Percentiles rank a stretch among this genome's conserved stretches.
Evolutionary conservation across 2,888 invertebrate genomes (phyloP).

Genomic region (Podabrus alpinus): DNA sequence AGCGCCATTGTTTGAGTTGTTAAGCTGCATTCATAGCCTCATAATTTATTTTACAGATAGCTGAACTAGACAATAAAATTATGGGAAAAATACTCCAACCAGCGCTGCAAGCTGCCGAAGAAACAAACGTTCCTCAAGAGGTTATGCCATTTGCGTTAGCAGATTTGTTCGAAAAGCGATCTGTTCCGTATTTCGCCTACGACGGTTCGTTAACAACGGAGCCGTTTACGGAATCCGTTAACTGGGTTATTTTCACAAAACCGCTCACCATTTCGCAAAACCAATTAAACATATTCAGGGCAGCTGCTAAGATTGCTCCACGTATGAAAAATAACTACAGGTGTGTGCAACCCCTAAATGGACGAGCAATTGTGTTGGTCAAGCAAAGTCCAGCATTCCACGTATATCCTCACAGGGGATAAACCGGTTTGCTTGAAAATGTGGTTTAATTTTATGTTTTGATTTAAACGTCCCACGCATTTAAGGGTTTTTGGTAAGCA

Average conservation of each 20-base stretch:
- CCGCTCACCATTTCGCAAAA: not conserved
- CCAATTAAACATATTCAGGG: not conserved
- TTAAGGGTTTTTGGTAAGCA: not conserved
- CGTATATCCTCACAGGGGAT: not conserved
- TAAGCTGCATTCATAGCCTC: not conserved
- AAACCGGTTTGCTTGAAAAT: no score
- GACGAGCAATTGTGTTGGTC: not conserved
- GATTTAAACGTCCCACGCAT: no score
- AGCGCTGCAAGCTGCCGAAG: not conserved
- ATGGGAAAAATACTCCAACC: not conserved
- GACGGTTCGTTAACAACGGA: constrained; percentile 8
- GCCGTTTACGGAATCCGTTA: constrained; percentile 5
- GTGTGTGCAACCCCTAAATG: not conserved
- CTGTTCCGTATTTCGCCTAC: constrained; percentile 1
- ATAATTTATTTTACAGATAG: not conserved
- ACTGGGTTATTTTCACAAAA: not conserved
- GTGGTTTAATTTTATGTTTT: no score
- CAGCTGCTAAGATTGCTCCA: not conserved
- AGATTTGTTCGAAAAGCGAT: not conserved
- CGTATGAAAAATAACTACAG: constrained; percentile 2
- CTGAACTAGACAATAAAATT: not conserved
- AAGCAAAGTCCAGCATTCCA: not conserved
- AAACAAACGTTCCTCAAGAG: not conserved
- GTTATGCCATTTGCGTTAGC: not conserved
- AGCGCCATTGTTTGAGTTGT: no score